A percentile compares a stretch with the other conserved stretches of the same genome.
Evolutionary conservation across 2,797 vertebrate genomes (phyloP).

Genomic region (Perodicticus potto): DNA sequence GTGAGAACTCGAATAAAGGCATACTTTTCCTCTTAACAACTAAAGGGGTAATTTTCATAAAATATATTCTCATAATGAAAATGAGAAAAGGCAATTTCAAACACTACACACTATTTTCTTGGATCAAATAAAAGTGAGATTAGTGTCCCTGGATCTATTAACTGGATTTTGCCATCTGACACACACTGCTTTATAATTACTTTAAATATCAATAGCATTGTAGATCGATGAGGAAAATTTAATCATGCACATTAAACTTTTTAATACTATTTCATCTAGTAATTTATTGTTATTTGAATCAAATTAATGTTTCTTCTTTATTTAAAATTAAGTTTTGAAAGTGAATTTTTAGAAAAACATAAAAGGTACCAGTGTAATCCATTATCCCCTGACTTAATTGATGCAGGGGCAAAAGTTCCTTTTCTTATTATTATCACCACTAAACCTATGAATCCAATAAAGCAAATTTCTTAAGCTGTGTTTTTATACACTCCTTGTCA

Average conservation of each 20-base stretch:
- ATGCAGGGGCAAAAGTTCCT: background rate
- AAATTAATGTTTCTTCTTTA: constrained; percentile 38
- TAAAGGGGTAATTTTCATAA: background rate
- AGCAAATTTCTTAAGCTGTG: background rate
- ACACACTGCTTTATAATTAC: constrained; percentile 60
- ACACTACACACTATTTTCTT: background rate
- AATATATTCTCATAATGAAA: background rate
- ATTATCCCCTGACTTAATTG: background rate
- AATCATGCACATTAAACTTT: constrained; percentile 38
- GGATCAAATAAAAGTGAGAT: constrained; percentile 13
- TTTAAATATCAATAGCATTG: constrained; percentile 58
- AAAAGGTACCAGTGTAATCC: background rate
- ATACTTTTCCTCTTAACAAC: background rate
- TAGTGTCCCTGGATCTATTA: background rate
- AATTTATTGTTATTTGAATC: constrained; percentile 58
- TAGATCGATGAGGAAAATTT: constrained; percentile 57
- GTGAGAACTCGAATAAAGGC: background rate
- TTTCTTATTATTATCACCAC: background rate
- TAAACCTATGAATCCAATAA: background rate
- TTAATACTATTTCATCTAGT: background rate
- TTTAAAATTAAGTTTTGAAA: constrained; percentile 40
- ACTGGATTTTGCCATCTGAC: constrained; percentile 1
- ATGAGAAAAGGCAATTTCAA: background rate
- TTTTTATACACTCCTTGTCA: background rate
- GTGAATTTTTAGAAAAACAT: constrained; percentile 12